These are phyloP conservation scores for Phrynocephalus forsythii DNA, from an alignment of 2,797 vertebrate genomes.

Conservation along the genomic window DNA sequence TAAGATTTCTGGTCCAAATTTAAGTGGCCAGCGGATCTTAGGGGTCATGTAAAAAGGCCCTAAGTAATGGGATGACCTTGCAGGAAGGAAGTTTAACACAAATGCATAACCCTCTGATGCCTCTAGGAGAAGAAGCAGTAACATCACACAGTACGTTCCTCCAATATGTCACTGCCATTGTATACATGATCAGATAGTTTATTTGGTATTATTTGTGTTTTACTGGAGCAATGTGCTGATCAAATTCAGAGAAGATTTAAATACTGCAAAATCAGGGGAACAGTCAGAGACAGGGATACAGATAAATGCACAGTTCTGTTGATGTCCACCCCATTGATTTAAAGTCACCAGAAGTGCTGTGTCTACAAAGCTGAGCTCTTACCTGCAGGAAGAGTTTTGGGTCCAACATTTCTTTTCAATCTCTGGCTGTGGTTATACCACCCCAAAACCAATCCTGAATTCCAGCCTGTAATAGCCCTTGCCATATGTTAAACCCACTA, in stretches of 20 bases:
- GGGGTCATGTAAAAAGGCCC: no score
- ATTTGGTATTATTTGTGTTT: neutral
- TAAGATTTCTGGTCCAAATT: no score
- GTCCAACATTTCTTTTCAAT: neutral
- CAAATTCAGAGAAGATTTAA: neutral
- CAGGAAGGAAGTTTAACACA: no score
- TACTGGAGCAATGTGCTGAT: neutral
- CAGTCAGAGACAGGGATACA: neutral
- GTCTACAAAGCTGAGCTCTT: neutral
- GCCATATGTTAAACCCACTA: constrained; percentile 40
- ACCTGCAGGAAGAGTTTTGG: neutral
- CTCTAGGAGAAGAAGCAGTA: no score
- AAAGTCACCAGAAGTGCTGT: neutral
- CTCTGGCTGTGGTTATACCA: neutral
- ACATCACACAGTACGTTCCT: no score
- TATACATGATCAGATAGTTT: no score
- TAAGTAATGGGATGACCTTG: no score
- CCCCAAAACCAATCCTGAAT: fast-evolving
- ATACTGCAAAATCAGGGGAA: neutral
- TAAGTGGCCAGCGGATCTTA: no score
- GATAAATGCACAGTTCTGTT: neutral
- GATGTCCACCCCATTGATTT: neutral
- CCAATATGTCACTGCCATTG: no score
- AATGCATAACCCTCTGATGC: no score
- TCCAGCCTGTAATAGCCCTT: fast-evolving